Evolutionary conservation across 2,888 invertebrate species (phyloP), one percentile per base, ranked within the genome.

Genomic region (Minunthozetes semirufus): DNA sequence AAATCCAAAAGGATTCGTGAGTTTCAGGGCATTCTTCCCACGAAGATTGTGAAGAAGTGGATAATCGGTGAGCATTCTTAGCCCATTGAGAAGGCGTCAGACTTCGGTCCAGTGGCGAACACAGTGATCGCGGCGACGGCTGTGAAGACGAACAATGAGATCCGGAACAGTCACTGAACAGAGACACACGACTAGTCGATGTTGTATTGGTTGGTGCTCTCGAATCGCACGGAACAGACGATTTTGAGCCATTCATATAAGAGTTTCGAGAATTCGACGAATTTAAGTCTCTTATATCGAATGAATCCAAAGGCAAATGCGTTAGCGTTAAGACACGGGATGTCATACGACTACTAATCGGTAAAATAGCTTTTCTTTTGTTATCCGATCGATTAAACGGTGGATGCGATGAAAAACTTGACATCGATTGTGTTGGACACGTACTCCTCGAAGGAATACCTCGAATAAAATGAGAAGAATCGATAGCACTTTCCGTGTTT

Each of bases 251-350:
- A 19, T 15, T 63, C 0, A 19, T 38, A 0, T 27, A 1, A 42
- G 1, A 9, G 1, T 42, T 6, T 9, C 1, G 5, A 17, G 3
- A 29, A 63, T 38, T 63, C 8, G 2, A 6, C 17, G 63, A 33
- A 17, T 63, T 29, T 2, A 1, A 6, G 33, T 17, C 4, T 38
- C 63, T 86, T 85, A 3, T 19, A 22, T 71, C 48, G n/a, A 71
- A 46, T 27, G 71, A 71, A 6, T 71, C 29, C 5, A 71, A 46
- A 13, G 71, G 71, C 29, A 71, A 17, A 48, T 71, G 48, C 15
- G 71, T 46, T 53, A 53, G 53, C 17, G 42, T 77, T 17, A 78
- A 61, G 73, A 78, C 76, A 53, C 77, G 61, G 9, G 77, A 78
- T 5, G 78, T 76, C 74, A 77, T 77, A 27, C 74, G 76, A 38